Base-by-base conservation (phyloP, 2,888 invertebrate genomes). In the Trachelus iudaicus region DNA sequence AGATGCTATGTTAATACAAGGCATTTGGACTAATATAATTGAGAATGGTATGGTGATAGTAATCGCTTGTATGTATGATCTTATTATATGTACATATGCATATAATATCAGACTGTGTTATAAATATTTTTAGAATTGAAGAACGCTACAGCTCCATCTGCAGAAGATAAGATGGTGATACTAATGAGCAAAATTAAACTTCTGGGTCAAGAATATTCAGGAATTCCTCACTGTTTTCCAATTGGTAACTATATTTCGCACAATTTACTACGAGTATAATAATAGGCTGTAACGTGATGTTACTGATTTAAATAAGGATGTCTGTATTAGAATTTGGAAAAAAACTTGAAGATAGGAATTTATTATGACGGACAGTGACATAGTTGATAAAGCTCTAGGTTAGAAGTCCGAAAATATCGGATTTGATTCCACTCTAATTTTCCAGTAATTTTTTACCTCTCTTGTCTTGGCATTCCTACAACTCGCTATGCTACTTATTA, bases 21-120 rank as follows among this genome's bases (percentile, higher is more conserved):
- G 95, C 78, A 96, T 98, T 76, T 99, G 99, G 98, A 95, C 95
- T 81, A 96, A 97, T 89, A 97, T 99, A 78, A 93, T 96, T 79
- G 92, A 93, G 76, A 89, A 92, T 82, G 92, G 92, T 92, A 87
- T 69, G 69, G 13, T 1, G 12, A 23, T 12, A 71, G 33, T 30
- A 56, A 34, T 68, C 23, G 1, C 69, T 33, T 12, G 68, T 74
- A 56, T 37, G 34, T 37, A 40, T 73, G 13, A 4, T 73, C 13
- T 40, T 13, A n/a, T 78, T 77, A 34, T 37, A 34, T 34, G 11
- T 23, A 40, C 1, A 69, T 69, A 34, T 34, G 33, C 40, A 31
- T 31, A 13, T 23, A 31, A 69, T 69, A 69, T 23, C 13, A n/a
- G 31, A 69, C n/a, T 31, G 4, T 69, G 30, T 31, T 31, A 9